A percentile compares a stretch with the other conserved stretches of the same genome.
Conservation (phyloP, 2,797 vertebrate species). For the Pelodytes ibericus region DNA sequence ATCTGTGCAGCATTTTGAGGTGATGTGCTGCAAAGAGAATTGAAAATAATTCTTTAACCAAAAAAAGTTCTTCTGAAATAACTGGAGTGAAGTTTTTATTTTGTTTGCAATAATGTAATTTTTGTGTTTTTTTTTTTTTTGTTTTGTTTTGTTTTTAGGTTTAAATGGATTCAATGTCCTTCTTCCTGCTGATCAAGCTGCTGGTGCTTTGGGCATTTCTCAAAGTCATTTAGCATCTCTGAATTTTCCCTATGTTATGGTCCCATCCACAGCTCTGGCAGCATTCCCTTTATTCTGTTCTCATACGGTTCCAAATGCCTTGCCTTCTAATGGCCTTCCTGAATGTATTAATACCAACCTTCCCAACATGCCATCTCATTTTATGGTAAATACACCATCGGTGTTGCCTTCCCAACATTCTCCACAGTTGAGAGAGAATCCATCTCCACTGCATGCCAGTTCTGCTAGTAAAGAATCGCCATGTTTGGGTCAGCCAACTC, state of each 20-base stretch:
- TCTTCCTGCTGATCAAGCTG: slow-evolving; percentile 73
- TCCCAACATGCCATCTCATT: slow-evolving; percentile 71
- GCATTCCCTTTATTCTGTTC: slow-evolving; percentile 80
- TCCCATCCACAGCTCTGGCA: slow-evolving; percentile 77
- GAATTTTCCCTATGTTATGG: slow-evolving; percentile 82
- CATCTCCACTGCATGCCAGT: slow-evolving; percentile 61
- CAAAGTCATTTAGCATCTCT: slow-evolving; percentile 71
- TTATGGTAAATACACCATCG: slow-evolving; percentile 74
- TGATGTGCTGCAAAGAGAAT: too few relatives aligned
- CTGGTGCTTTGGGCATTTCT: slow-evolving; percentile 65
- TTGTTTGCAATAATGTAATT: background rate
- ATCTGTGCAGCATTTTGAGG: too few relatives aligned
- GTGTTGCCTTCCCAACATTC: slow-evolving; percentile 58
- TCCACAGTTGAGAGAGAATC: slow-evolving; percentile 58
- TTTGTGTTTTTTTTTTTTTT: slow-evolving; percentile 33
- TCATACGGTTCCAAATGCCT: slow-evolving; percentile 65
- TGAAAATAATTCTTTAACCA: too few relatives aligned
- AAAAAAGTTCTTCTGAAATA: too few relatives aligned
- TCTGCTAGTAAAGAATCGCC: slow-evolving; percentile 71
- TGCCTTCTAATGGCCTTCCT: slow-evolving; percentile 60
- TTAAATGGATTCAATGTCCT: slow-evolving; percentile 83
- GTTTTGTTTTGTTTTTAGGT: slow-evolving; percentile 74
- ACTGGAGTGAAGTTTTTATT: background rate
- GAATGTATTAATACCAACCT: slow-evolving; percentile 72
- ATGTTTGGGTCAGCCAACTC: slow-evolving; percentile 57